Base-by-base conservation (phyloP, 1,140 invertebrate genomes). In the Rhyzopertha dominica region DNA sequence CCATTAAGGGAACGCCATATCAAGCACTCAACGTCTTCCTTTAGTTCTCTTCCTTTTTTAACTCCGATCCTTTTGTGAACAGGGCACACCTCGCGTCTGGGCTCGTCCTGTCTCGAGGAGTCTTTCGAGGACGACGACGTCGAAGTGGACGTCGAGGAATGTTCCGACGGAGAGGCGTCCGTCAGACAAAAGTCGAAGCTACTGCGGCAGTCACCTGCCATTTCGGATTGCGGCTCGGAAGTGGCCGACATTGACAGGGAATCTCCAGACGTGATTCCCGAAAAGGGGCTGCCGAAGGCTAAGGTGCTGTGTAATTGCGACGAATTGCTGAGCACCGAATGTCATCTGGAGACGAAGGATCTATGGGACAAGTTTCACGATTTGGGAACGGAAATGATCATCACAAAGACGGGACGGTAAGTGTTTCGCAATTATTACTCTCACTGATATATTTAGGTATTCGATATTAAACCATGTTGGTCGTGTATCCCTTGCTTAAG, bases 331-430 rank as follows among this genome's bases (percentile, higher is more conserved):
- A 78, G 80, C 55, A 85, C 92, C 50, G 84, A 89, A 54, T 93
- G 89, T 65, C 87, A 91, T 51, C 72, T 98, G 42, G 95, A 98
- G 69, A 93, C 90, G 24, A 94, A 94, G 72, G 90, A 95, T 47
- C 74, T 91, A 17, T 91, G 88, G 88, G 85, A 92, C 69, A 90
- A 93, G 70, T 97, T 97, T 73, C 87, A 94, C 68, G 84, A 91
- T 47, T 71, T 95, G 37, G 90, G 91, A 46, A 96, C 93, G 0
- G 94, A 97, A 69, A 97, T 97, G 94, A 97, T 97, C 70, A 96
- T 97, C 70, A 97, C 94, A 5, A 96, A 96, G 74, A 92, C 90
- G 49, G 94, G 94, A 70, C 85, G 93, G 92, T 96, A 74, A 76
- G 81, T 71, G 17, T 16, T 34, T n/a, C n/a, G n/a, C n/a, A n/a